These are phyloP conservation scores for Somateria mollissima DNA, from an alignment of 2,797 vertebrate genomes.

Conservation along the genomic window DNA sequence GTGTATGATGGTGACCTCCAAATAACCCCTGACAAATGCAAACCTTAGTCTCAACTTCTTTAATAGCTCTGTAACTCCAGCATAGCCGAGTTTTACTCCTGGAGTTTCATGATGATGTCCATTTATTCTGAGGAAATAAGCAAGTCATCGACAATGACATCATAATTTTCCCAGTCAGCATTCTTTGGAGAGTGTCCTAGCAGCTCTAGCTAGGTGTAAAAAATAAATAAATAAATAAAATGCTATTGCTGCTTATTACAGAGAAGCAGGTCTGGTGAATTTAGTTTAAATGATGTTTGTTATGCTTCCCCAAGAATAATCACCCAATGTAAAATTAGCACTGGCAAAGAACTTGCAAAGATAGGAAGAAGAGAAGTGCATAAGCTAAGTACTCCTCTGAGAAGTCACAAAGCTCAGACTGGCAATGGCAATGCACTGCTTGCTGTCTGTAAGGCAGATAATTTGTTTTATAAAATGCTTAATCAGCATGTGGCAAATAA, in stretches of 20 bases:
- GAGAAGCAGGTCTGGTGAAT: background rate
- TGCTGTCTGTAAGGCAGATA: background rate
- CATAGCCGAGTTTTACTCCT: constrained; percentile 31
- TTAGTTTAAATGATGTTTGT: background rate
- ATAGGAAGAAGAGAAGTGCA: background rate
- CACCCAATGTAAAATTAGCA: background rate
- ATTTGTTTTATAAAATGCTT: background rate
- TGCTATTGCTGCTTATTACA: background rate
- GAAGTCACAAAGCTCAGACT: background rate
- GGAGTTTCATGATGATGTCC: constrained; percentile 52
- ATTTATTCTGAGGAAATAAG: constrained; percentile 56
- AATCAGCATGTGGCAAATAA: background rate
- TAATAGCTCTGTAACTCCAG: constrained; percentile 38
- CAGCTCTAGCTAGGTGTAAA: background rate
- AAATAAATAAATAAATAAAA: background rate
- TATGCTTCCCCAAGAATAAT: background rate
- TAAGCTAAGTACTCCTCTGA: background rate
- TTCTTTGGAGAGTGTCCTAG: constrained; percentile 11
- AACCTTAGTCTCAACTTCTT: constrained; percentile 35
- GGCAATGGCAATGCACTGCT: background rate
- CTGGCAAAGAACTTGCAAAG: background rate
- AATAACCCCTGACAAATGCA: constrained; percentile 46
- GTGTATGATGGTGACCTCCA: constrained; percentile 1
- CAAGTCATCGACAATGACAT: constrained; percentile 47
- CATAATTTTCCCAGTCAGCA: constrained; percentile 13